Percentiles rank a stretch among this genome's conserved stretches.
Conservation (phyloP, 1,140 invertebrate genomes). For the Rhopalosiphum padi region DNA sequence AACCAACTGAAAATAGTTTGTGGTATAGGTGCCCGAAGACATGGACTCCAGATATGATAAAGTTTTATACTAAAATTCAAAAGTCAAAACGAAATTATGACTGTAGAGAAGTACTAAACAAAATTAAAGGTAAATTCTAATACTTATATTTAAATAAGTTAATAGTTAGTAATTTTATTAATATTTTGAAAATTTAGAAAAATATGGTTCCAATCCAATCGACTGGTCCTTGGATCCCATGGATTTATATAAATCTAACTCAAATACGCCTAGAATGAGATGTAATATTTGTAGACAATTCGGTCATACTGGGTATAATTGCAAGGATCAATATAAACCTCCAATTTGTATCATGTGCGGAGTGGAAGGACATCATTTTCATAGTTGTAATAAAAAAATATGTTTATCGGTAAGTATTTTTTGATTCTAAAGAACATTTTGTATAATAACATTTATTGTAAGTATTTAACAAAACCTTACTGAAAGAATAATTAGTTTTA, state of each 20-base stretch:
- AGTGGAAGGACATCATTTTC: slow-evolving; percentile 46
- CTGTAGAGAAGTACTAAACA: slow-evolving; percentile 25
- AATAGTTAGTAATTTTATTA: background rate
- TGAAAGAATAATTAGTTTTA: background rate
- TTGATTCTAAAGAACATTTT: background rate
- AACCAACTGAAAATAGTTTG: slow-evolving; percentile 16
- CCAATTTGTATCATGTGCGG: slow-evolving; percentile 50
- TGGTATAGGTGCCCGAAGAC: slow-evolving; percentile 51
- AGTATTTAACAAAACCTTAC: background rate
- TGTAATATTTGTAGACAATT: slow-evolving; percentile 44
- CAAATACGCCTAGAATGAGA: background rate
- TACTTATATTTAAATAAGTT: background rate
- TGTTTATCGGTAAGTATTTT: slow-evolving; percentile 39
- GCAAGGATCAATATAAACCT: slow-evolving; percentile 40
- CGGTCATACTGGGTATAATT: slow-evolving; percentile 37
- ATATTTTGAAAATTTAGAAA: slow-evolving; percentile 28
- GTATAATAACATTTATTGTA: background rate
- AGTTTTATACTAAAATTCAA: slow-evolving; percentile 51
- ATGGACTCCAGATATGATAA: slow-evolving; percentile 50
- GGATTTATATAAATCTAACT: slow-evolving; percentile 50
- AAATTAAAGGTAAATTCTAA: slow-evolving; percentile 42
- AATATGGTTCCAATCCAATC: background rate
- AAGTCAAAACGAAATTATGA: slow-evolving; percentile 54
- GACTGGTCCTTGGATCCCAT: slow-evolving; percentile 27
- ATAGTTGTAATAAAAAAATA: slow-evolving; percentile 46